Evolutionary conservation across 2,797 vertebrate genomes (phyloP).

Genomic region (Microctenopoma lineatum): DNA sequence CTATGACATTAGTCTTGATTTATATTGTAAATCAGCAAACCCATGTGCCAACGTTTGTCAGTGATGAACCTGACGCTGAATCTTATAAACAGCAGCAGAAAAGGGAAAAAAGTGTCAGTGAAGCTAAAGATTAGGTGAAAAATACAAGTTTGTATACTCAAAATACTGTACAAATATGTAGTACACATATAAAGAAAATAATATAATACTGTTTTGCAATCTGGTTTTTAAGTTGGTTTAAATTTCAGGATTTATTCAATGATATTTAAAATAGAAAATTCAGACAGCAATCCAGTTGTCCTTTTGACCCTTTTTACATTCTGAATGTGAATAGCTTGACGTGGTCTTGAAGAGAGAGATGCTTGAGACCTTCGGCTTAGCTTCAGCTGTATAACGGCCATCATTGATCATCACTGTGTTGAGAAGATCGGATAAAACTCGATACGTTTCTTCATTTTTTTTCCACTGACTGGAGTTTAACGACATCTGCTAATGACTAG

Average conservation of each 20-base stretch:
- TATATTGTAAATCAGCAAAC: no score
- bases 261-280: background rate
- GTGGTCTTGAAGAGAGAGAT: constrained; percentile 21
- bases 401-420: constrained; percentile 22
- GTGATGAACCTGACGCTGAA: background rate
- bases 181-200: background rate
- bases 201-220: no score
- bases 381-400: constrained; percentile 24
- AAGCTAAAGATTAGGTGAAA: no score
- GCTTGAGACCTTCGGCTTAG: constrained; percentile 19
- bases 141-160: no score
- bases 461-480: constrained; percentile 34
- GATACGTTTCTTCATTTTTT: constrained; percentile 41
- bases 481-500: constrained; percentile 33
- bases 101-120: no score
- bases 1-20: background rate
- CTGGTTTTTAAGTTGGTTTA: no score
- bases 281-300: background rate
- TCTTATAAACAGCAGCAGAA: no score
- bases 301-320: constrained; percentile 14
- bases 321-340: constrained; percentile 3
- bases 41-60: background rate
- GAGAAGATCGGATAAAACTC: constrained; percentile 34
- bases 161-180: background rate
- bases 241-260: background rate